These are phyloP conservation scores for Eubucco bourcierii DNA, from an alignment of 2,113 vertebrate species.

Conservation along the genomic window DNA sequence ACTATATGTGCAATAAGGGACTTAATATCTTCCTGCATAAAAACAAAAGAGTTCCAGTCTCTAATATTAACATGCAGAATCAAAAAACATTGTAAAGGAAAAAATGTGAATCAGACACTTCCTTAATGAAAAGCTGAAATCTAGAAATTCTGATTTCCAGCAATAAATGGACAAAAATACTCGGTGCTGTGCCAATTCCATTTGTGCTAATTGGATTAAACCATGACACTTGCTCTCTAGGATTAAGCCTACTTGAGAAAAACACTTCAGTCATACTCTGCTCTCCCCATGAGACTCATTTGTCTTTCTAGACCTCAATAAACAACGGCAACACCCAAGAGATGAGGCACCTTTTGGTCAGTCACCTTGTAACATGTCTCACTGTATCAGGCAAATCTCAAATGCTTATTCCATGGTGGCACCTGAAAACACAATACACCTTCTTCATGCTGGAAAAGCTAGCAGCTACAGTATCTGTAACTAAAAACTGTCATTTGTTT, in stretches of 20 bases:
- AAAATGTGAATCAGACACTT: background rate
- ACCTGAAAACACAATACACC: background rate
- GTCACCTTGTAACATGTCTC: background rate
- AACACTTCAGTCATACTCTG: background rate
- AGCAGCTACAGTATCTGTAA: accelerated
- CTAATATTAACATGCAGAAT: background rate
- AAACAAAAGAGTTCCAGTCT: slow-evolving; percentile 53
- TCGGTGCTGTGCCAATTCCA: background rate
- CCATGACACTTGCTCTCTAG: no score
- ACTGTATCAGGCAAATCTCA: background rate
- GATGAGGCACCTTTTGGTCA: background rate
- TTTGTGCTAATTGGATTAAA: background rate
- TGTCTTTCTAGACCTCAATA: background rate
- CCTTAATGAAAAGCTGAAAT: background rate
- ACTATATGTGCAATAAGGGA: slow-evolving; percentile 98
- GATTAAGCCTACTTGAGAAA: background rate
- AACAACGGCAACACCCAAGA: background rate
- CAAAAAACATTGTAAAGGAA: background rate
- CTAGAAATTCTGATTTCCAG: background rate
- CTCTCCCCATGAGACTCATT: background rate
- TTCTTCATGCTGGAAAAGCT: background rate
- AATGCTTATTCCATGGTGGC: background rate
- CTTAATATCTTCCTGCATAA: slow-evolving; percentile 92
- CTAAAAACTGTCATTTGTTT: background rate
- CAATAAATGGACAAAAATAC: background rate